Conservation (phyloP, 2,113 vertebrate genomes). For the Melanerpes aurifrons region DNA sequence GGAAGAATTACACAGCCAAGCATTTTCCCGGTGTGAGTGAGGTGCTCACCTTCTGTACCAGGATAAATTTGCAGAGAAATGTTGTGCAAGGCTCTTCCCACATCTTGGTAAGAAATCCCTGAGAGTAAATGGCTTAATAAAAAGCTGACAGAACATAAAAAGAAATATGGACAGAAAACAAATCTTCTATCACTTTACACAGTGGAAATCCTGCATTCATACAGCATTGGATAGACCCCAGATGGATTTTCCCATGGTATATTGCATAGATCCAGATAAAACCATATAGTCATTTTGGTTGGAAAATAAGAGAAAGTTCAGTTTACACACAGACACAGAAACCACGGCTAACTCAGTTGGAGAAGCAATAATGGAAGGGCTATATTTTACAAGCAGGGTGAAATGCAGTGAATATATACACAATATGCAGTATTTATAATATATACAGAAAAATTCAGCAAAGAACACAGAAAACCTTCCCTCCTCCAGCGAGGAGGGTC, state of each 20-base stretch:
- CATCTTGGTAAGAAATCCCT: not conserved
- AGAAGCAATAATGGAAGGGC: no score
- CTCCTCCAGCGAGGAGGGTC: no score
- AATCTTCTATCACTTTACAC: not conserved
- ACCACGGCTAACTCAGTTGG: no score
- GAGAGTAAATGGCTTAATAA: not conserved
- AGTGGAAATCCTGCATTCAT: not conserved
- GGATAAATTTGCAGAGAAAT: fast-evolving
- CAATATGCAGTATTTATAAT: no score
- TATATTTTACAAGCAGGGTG: no score
- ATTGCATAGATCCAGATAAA: not conserved
- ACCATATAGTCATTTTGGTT: no score
- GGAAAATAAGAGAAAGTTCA: no score
- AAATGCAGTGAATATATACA: no score
- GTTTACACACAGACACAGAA: no score
- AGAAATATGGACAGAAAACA: not conserved
- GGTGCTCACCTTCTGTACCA: fast-evolving
- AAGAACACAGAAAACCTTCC: no score
- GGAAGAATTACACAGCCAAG: not conserved
- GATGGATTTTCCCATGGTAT: not conserved
- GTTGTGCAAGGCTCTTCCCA: fast-evolving
- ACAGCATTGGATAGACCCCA: not conserved
- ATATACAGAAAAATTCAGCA: no score
- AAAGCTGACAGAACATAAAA: not conserved
- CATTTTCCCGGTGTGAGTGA: not conserved